phyloP scores from a whole-genome alignment of 92 coral and sea anemone species.

The Epizoanthus rinbou region DNA sequence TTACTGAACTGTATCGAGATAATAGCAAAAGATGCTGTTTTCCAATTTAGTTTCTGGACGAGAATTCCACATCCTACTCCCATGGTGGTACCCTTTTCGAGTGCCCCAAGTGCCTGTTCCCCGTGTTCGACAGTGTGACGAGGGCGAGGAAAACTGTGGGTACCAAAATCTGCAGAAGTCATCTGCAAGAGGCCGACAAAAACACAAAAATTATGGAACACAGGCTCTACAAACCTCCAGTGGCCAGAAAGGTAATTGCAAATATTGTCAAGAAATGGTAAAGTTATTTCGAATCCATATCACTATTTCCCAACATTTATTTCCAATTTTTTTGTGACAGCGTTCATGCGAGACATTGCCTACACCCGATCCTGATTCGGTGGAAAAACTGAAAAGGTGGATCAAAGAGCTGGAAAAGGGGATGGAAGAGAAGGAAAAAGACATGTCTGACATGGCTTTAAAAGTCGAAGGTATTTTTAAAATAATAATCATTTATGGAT shows the following conservation, averaged over 20 bases:
- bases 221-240: conserved; percentile 3
- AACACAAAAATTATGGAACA: conserved; percentile 4
- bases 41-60: conserved; percentile 19
- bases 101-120: conserved; percentile 11
- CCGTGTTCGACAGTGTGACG: conserved; percentile 25
- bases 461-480: too few relatives aligned
- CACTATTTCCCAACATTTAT: conserved; percentile 4
- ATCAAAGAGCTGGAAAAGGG: too few relatives aligned
- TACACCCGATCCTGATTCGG: too few relatives aligned
- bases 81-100: conserved; percentile 11
- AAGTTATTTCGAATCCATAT: conserved; percentile 1
- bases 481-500: too few relatives aligned
- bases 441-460: too few relatives aligned
- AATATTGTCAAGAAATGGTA: not conserved
- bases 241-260: conserved; percentile 6
- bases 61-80: conserved; percentile 11
- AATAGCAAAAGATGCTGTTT: conserved; percentile 27
- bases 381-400: too few relatives aligned
- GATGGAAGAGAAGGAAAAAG: too few relatives aligned
- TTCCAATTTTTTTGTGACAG: not conserved
- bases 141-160: conserved; percentile 16
- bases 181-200: conserved; percentile 20
- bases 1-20: not conserved
- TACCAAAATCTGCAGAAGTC: conserved; percentile 18
- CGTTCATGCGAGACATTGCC: too few relatives aligned